Evolutionary conservation across 1,140 invertebrate genomes (phyloP), one percentile per base, ranked within the genome.

Genomic region (Stratiolaelaps scimitus): DNA sequence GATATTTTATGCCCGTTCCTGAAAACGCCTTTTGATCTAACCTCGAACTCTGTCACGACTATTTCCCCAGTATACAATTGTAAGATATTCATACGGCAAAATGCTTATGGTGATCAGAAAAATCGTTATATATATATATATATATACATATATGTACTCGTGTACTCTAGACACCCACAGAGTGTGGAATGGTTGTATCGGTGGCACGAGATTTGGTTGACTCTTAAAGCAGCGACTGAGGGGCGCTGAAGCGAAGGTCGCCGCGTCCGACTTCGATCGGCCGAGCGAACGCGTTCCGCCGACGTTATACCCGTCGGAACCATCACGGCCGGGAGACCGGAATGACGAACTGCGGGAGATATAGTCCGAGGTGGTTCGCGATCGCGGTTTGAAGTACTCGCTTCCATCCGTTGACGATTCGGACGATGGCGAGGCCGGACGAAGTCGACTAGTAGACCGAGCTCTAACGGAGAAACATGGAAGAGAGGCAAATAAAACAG

Each of bases 321-420:
- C 10, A 6, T 40, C 34, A 40, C 53, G 53, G 23, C 53, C 53
- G 26, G 53, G 53, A 2, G 53, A 60, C 20, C 53, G 26, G 10
- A 88, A 69, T 10, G 68, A 69, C 7, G 68, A 69, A 40, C 67
- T 69, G 23, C 68, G n/a, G n/a, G 66, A 67, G 15, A 66, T 67
- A 34, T 69, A 69, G 40, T 69, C 68, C 6, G 68, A 69, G 13
- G 68, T 69, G 34, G 43, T 67, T 15, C 53, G 53, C 13, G 53
- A 60, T 29, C 53, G 53, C 6, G 53, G 53, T 26, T 60, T 60
- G 53, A 60, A 60, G 53, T 60, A 60, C 26, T 60, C 53, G 53
- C 53, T 60, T 17, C 53, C 53, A 23, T 60, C 53, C 17, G 53
- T 60, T 23, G 53, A 60, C 1, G 53, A 60, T 23, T 60, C 53